These are phyloP conservation scores for Sinonovacula constricta DNA, from an alignment of 1,140 invertebrate species.

Conservation along the genomic window DNA sequence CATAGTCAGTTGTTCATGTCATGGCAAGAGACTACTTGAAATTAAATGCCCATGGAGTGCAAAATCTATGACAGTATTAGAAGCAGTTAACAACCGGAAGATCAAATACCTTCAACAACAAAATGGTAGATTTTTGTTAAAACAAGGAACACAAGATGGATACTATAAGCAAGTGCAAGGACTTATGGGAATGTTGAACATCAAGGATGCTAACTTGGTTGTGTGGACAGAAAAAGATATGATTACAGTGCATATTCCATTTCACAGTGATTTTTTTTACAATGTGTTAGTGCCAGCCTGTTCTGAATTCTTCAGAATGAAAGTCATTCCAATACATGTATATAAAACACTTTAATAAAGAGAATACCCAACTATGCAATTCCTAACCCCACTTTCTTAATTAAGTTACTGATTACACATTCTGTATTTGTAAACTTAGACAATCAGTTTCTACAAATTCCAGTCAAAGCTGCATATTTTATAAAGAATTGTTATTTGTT, in stretches of 20 bases:
- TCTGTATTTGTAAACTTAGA: no score
- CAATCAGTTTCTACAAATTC: no score
- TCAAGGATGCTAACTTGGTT: neutral
- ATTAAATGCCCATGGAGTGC: conserved; percentile 21
- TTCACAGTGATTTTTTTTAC: neutral
- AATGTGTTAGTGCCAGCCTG: conserved; percentile 10
- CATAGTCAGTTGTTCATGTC: neutral
- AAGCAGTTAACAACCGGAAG: neutral
- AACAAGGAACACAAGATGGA: neutral
- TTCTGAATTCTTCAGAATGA: no score
- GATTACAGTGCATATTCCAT: conserved; percentile 1
- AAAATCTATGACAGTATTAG: neutral
- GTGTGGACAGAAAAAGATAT: neutral
- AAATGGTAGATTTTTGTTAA: conserved; percentile 11
- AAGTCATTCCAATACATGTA: no score
- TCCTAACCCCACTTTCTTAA: no score
- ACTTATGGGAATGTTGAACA: conserved; percentile 1
- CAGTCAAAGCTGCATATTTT: no score
- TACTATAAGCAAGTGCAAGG: conserved; percentile 8
- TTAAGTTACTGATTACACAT: no score
- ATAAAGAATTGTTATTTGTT: no score
- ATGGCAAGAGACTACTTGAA: neutral
- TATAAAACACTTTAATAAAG: no score
- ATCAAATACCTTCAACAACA: conserved; percentile 13
- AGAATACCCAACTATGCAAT: no score